phyloP scores from a whole-genome alignment of 2,797 vertebrate genomes.

The Sebastes hubbsi region DNA sequence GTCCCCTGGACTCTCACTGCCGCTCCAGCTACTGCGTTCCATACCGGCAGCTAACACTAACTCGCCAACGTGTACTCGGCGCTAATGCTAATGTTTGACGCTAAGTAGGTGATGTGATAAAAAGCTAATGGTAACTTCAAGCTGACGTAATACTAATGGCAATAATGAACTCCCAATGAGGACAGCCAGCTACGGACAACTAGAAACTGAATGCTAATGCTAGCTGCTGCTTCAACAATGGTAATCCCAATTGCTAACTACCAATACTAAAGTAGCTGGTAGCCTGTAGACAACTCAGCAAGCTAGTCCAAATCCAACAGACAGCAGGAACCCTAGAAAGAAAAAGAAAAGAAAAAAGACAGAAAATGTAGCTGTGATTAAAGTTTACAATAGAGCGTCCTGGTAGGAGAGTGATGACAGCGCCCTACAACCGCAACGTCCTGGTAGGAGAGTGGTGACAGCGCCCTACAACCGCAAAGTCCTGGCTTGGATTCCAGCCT shows the following conservation, averaged over 20 bases:
- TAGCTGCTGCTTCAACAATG: background rate
- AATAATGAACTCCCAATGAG: constrained; percentile 1
- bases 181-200: background rate
- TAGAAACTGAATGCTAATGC: constrained; percentile 10
- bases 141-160: background rate
- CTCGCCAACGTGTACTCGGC: constrained; percentile 10
- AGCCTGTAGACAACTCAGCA: background rate
- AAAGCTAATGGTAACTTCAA: background rate
- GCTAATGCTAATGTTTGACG: background rate
- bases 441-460: too few relatives aligned
- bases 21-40: constrained; percentile 98
- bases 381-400: background rate
- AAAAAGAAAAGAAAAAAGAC: background rate
- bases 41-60: constrained; percentile 83
- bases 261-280: background rate
- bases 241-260: background rate
- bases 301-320: constrained; percentile 9
- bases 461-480: too few relatives aligned
- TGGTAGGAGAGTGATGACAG: background rate
- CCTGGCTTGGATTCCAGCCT: background rate
- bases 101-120: background rate
- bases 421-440: too few relatives aligned
- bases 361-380: background rate
- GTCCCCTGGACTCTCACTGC: constrained; percentile 96
- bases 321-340: constrained; percentile 42